Base-by-base conservation (phyloP, 2,113 vertebrate genomes). In the Scytalopus superciliaris region DNA sequence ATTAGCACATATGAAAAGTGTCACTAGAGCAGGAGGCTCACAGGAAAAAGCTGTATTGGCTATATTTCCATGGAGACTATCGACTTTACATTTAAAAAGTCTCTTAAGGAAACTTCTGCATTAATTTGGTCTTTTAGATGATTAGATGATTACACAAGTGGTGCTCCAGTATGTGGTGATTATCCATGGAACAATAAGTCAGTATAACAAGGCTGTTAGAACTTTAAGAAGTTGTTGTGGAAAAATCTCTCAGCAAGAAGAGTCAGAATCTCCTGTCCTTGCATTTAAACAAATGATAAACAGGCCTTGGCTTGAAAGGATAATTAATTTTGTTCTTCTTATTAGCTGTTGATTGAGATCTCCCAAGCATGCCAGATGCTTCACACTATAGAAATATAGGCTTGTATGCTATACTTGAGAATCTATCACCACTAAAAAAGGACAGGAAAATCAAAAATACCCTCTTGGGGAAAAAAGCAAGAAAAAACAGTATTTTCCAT, bases 1-100 rank as follows among this genome's bases (percentile, higher is more conserved):
- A 81, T 93, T 86, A 89, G 15, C 47, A 60, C 12, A 35, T 64
- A 80, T 84, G 70, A 88, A 60, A 91, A 44, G 37, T 90, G 56
- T 75, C 88, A 67, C 44, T 68, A 89, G 56, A 93, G 73, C 74
- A 84, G 85, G 76, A 90, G 17, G 25, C 52, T 94, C 52, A 52
- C 30, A 72, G 55, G 59, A 63, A 75, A 79, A 92, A 33, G 59
- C 35, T 67, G 35, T 52, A 22, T 74, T 83, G 66, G 10, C 47
- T 74, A 40, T 72, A 90, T 95, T 91, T 90, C 75, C 92, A 81
- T 86, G 64, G 88, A 92, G 79, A 95, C 50, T 85, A 45, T 79
- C 0, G 0, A 67, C 73, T 87, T 93, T 73, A 52, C 18, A 57
- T 85, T 95, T 88, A 3, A 64, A 90, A 95, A 42, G 11, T 81